A percentile compares a stretch with the other conserved stretches of the same genome.
Conservation (phyloP, 2,888 invertebrate species). For the Chrysolina americana region DNA sequence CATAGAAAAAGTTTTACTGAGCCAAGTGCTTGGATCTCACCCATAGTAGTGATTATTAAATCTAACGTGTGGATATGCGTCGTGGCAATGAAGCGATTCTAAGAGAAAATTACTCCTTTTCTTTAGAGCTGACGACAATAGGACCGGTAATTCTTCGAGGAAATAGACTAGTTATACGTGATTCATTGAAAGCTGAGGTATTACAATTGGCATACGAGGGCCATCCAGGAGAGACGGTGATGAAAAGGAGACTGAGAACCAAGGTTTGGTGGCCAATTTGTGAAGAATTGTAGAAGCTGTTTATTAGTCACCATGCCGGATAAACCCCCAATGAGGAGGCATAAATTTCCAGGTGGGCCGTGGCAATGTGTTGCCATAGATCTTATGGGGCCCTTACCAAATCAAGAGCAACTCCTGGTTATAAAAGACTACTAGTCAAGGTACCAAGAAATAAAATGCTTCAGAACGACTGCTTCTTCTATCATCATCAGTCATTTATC, state of each 20-base stretch:
- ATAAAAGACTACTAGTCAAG: slow-evolving; percentile 30
- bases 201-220: slow-evolving; percentile 51
- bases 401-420: slow-evolving; percentile 43
- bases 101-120: neutral
- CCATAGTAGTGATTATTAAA: too few species aligned
- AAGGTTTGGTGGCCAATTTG: slow-evolving; percentile 53
- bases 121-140: slow-evolving; percentile 44
- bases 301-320: slow-evolving; percentile 39
- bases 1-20: neutral
- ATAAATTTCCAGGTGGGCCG: slow-evolving; percentile 48
- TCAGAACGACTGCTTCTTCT: slow-evolving; percentile 33
- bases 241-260: slow-evolving; percentile 50
- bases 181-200: slow-evolving; percentile 29
- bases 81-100: too few species aligned
- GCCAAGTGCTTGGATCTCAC: too few species aligned
- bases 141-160: slow-evolving; percentile 49
- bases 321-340: slow-evolving; percentile 46
- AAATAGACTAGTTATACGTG: slow-evolving; percentile 51
- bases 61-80: too few species aligned
- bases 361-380: slow-evolving; percentile 53
- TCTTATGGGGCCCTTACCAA: slow-evolving; percentile 51
- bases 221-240: slow-evolving; percentile 50
- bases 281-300: slow-evolving; percentile 47
- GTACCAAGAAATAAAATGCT: slow-evolving; percentile 36
- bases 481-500: slow-evolving; percentile 38